Conservation (phyloP, 2,113 vertebrate species). For the Colinus virginianus region DNA sequence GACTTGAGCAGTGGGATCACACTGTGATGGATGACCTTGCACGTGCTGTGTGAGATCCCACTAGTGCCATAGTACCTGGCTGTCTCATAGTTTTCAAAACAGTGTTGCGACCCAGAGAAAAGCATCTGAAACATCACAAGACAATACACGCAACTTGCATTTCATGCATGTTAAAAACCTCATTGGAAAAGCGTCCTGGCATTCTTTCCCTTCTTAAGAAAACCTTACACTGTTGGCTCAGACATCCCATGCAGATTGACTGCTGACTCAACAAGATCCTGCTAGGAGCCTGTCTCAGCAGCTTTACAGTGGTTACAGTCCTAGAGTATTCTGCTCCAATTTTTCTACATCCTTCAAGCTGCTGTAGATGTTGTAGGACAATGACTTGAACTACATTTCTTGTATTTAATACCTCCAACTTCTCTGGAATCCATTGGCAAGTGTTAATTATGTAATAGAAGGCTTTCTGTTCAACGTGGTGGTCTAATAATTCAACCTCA, state of each 20-base stretch:
- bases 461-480: background rate
- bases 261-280: background rate
- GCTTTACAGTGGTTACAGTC: background rate
- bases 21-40: constrained; percentile 68
- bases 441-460: background rate
- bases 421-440: background rate
- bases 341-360: background rate
- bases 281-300: background rate
- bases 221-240: fast-evolving
- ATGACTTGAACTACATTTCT: background rate
- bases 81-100: constrained; percentile 83
- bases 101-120: constrained; percentile 72
- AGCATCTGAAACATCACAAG: constrained; percentile 73
- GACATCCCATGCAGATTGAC: background rate
- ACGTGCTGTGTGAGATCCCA: background rate
- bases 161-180: background rate
- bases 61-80: constrained; percentile 29
- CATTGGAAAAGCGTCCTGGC: fast-evolving
- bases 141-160: background rate
- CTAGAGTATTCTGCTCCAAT: background rate
- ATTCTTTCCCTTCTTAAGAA: background rate
- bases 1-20: constrained; percentile 82
- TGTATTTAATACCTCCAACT: background rate
- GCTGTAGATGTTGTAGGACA: background rate
- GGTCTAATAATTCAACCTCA: background rate